These are phyloP conservation scores for Trissolcus japonicus DNA, from an alignment of 2,888 invertebrate genomes.

Conservation along the genomic window DNA sequence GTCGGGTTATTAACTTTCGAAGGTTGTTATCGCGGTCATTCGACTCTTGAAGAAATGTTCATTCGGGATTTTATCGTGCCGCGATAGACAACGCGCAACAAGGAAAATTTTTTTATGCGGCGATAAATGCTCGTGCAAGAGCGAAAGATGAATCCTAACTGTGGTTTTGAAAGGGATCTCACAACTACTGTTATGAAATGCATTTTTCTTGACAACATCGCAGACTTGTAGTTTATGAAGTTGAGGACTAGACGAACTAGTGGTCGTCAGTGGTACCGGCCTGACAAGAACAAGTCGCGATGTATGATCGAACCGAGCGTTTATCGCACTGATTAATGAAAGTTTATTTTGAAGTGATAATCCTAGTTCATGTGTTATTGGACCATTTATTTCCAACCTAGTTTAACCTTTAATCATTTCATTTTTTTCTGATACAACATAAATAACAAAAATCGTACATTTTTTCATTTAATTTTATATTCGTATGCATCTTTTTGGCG, in stretches of 20 bases:
- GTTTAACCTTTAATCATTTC: no score
- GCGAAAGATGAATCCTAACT: conserved; percentile 59
- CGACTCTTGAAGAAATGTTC: conserved; percentile 12
- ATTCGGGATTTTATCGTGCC: conserved; percentile 26
- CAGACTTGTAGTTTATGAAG: conserved; percentile 59
- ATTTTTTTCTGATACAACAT: no score
- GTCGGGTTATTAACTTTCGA: conserved; percentile 46
- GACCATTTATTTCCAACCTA: no score
- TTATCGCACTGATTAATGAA: no score
- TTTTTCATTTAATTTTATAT: no score
- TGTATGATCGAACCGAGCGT: no score
- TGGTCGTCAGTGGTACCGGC: no score
- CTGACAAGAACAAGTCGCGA: no score
- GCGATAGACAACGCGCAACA: background rate
- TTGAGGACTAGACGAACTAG: conserved; percentile 7
- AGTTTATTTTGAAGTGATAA: no score
- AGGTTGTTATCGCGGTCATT: conserved; percentile 32
- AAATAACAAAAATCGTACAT: no score
- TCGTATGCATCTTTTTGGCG: no score
- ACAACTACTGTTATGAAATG: conserved; percentile 62
- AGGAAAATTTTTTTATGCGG: background rate
- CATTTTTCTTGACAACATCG: conserved; percentile 46
- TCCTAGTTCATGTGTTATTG: no score
- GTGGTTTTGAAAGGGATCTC: conserved; percentile 66
- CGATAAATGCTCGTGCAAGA: background rate